phyloP scores from a whole-genome alignment of 2,797 vertebrate genomes.

The Babyrousa celebensis region DNA sequence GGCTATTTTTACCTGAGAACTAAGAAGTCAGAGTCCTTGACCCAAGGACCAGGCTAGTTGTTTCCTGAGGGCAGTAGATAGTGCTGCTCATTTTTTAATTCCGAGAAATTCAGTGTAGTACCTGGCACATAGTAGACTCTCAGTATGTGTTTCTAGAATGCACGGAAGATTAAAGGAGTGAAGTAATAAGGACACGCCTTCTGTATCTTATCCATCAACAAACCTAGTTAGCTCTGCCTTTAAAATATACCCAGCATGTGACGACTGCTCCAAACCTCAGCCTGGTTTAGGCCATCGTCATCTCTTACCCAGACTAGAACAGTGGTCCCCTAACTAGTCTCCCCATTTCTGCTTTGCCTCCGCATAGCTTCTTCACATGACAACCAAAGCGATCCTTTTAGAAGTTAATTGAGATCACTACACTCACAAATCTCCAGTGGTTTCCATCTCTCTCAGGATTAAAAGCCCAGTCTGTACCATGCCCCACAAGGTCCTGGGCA shows the following conservation, averaged over 20 bases:
- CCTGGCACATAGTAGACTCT: background rate
- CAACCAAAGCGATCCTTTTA: slow-evolving; percentile 13
- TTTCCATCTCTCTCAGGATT: background rate
- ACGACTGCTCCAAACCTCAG: background rate
- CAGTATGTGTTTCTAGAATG: background rate
- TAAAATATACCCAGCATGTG: background rate
- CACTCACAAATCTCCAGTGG: background rate
- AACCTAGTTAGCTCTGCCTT: background rate
- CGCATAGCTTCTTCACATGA: background rate
- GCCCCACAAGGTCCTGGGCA: background rate
- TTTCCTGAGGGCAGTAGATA: background rate
- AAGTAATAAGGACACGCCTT: background rate
- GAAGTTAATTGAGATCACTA: background rate
- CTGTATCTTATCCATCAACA: background rate
- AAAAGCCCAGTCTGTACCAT: background rate
- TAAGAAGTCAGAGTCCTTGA: slow-evolving; percentile 37
- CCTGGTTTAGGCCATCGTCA: background rate
- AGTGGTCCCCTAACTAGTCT: background rate
- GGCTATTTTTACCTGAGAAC: slow-evolving; percentile 56
- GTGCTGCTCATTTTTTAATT: background rate
- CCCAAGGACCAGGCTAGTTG: background rate
- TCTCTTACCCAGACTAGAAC: background rate
- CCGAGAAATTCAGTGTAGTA: background rate
- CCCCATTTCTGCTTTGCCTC: background rate
- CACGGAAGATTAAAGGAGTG: slow-evolving; percentile 15